Evolutionary conservation across 2,797 vertebrate species (phyloP).

Genomic region (Crenuchus spilurus): DNA sequence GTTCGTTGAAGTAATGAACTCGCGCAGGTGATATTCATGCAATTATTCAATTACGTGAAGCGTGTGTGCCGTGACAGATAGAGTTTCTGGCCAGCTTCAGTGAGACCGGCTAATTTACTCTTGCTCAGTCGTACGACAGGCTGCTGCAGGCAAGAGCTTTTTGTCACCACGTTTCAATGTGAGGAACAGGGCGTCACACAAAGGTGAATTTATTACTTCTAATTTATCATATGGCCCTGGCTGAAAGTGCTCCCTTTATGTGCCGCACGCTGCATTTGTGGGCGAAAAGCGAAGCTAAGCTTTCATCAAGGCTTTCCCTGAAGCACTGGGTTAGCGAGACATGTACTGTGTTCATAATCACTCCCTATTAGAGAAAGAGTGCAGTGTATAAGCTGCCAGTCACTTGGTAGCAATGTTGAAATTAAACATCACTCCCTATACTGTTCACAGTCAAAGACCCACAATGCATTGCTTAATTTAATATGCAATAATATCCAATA

Average conservation of each 20-base stretch:
- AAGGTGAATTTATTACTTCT: slow-evolving; percentile 38
- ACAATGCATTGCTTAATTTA: no score
- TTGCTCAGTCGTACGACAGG: neutral
- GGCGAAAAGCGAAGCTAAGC: neutral
- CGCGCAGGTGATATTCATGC: slow-evolving; percentile 24
- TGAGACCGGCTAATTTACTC: slow-evolving; percentile 3
- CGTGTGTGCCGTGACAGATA: slow-evolving; percentile 5
- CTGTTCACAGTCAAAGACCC: no score
- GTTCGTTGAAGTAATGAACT: neutral
- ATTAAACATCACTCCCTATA: no score
- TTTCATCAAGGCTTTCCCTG: slow-evolving; percentile 7
- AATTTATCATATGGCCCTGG: slow-evolving; percentile 50
- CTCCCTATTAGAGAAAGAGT: neutral
- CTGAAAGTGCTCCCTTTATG: slow-evolving; percentile 38
- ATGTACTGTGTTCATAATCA: neutral
- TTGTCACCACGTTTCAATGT: slow-evolving; percentile 4
- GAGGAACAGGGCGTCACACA: slow-evolving; percentile 12
- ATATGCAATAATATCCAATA: no score
- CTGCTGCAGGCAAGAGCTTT: slow-evolving; percentile 3
- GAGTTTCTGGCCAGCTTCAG: slow-evolving; percentile 12
- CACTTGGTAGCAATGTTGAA: neutral
- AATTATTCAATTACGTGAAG: slow-evolving; percentile 20
- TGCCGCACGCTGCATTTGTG: neutral
- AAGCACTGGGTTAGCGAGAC: neutral
- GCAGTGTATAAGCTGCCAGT: neutral